Percentiles rank a stretch among this genome's conserved stretches.
Conservation (phyloP, 2,888 invertebrate species). For the Neoascia interrupta region DNA sequence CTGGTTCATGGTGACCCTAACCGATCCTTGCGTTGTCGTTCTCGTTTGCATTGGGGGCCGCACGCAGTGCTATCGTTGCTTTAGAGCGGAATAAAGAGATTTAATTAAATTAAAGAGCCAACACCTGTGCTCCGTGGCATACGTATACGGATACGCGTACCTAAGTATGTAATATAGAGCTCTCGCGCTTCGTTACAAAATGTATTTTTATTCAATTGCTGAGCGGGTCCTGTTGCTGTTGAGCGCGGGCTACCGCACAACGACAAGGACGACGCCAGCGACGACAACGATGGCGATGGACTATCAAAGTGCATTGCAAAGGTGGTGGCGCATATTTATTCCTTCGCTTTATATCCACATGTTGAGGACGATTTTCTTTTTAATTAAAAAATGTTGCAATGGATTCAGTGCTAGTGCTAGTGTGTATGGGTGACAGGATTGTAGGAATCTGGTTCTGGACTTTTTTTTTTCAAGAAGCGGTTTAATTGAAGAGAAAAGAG, state of each 20-base stretch:
- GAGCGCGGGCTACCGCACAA: slow-evolving; percentile 26
- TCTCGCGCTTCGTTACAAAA: neutral
- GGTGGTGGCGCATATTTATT: slow-evolving; percentile 28
- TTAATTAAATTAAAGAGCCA: slow-evolving; percentile 66
- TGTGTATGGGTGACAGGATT: slow-evolving; percentile 2
- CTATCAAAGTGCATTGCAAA: neutral
- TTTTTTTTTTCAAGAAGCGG: slow-evolving; percentile 20
- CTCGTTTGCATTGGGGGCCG: slow-evolving; percentile 25
- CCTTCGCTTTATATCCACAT: slow-evolving; percentile 3
- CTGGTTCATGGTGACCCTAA: slow-evolving; percentile 30
- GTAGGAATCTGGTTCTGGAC: slow-evolving; percentile 6
- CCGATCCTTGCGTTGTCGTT: slow-evolving; percentile 6
- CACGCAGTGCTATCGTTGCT: slow-evolving; percentile 25
- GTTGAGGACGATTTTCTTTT: slow-evolving; percentile 51
- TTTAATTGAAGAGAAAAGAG: slow-evolving; percentile 29
- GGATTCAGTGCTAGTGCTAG: neutral
- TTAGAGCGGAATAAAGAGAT: slow-evolving; percentile 49
- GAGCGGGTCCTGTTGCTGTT: slow-evolving; percentile 36
- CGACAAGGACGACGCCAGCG: too few species aligned
- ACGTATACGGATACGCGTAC: too few species aligned
- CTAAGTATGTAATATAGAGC: too few species aligned
- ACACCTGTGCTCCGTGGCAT: slow-evolving; percentile 56
- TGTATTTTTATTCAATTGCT: slow-evolving; percentile 44
- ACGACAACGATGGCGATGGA: too few species aligned
- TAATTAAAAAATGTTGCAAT: slow-evolving; percentile 54